phyloP scores from a whole-genome alignment of 2,888 invertebrate species.

The Drosophila pseudotakahashii region DNA sequence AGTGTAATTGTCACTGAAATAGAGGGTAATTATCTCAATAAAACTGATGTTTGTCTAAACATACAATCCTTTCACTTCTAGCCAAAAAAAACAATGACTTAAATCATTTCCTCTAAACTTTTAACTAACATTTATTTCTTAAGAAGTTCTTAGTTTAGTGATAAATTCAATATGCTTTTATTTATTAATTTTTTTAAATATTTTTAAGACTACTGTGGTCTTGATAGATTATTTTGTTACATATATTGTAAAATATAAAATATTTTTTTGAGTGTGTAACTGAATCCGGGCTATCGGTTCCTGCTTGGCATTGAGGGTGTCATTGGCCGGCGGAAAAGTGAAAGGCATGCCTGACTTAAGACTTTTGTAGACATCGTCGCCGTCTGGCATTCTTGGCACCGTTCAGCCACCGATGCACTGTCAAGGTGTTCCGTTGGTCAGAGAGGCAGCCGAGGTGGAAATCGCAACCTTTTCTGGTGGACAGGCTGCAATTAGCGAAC shows the following conservation, averaged over 20 bases:
- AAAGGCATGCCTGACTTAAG: constrained; percentile 69
- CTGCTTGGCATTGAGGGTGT: constrained; percentile 80
- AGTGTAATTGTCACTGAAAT: not conserved
- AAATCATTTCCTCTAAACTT: not conserved
- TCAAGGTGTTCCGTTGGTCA: constrained; percentile 65
- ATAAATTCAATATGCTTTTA: no score
- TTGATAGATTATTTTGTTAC: not conserved
- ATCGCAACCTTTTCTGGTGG: constrained; percentile 12
- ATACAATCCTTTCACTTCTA: not conserved
- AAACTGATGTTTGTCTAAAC: not conserved
- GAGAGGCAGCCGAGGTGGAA: constrained; percentile 10
- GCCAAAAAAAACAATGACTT: not conserved
- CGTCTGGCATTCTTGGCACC: constrained; percentile 47
- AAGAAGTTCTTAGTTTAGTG: no score
- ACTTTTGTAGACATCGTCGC: constrained; percentile 40
- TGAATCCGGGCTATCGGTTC: constrained; percentile 60
- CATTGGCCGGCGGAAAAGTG: constrained; percentile 78
- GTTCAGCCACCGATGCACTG: constrained; percentile 43
- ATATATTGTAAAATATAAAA: not conserved
- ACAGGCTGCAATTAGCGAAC: constrained; percentile 58
- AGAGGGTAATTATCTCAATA: not conserved
- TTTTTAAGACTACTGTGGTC: not conserved
- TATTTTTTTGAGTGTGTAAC: constrained; percentile 22
- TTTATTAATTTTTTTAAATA: not conserved
- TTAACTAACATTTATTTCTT: not conserved